These are phyloP conservation scores for Acanthurus tractus DNA, from an alignment of 2,797 vertebrate genomes.

Conservation along the genomic window DNA sequence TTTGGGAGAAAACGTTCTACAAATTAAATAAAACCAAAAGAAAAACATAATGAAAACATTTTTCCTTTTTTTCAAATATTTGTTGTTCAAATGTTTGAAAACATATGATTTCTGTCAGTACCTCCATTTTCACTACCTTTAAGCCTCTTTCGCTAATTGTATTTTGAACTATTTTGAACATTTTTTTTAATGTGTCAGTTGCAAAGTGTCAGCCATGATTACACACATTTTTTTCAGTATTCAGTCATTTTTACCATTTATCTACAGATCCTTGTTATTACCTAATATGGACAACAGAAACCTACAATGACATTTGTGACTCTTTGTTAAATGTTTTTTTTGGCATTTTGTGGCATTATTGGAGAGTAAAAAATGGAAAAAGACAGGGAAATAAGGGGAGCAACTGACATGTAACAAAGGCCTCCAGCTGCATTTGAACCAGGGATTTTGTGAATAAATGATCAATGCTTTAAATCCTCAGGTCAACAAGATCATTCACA, in stretches of 20 bases:
- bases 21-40: background rate
- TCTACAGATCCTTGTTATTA: constrained; percentile 2
- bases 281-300: background rate
- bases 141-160: background rate
- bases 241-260: background rate
- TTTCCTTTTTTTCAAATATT: background rate
- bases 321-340: constrained; percentile 6
- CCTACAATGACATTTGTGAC: background rate
- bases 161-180: too few species aligned
- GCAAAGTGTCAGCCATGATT: background rate
- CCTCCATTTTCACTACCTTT: background rate
- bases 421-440: background rate
- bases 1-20: background rate
- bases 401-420: background rate
- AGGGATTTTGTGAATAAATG: background rate
- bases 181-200: background rate
- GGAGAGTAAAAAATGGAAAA: background rate
- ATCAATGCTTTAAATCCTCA: background rate
- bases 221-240: background rate
- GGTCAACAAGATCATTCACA: background rate
- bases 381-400: constrained; percentile 1
- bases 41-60: background rate
- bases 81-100: background rate
- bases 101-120: background rate
- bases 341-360: background rate